Evolutionary conservation across 2,113 vertebrate genomes (phyloP).

Genomic region (Oncorhynchus tshawytscha): DNA sequence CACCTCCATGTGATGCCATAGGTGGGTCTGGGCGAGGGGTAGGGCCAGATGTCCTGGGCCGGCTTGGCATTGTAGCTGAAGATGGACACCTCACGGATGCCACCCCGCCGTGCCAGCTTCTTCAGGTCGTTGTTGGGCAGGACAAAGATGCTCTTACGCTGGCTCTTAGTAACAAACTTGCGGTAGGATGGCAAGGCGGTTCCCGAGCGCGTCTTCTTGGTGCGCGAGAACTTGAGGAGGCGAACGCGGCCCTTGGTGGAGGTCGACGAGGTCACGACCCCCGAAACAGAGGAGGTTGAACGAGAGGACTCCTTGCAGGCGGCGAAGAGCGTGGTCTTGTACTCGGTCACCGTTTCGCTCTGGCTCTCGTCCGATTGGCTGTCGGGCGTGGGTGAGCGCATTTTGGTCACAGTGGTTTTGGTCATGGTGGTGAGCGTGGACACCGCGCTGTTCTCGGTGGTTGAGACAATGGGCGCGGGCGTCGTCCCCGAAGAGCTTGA

Average conservation of each 20-base stretch:
- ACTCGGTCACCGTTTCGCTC: constrained; percentile 77
- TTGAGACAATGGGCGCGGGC: constrained; percentile 66
- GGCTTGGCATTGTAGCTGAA: constrained; percentile 98
- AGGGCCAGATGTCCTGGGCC: constrained; percentile 94
- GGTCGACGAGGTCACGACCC: constrained; percentile 66
- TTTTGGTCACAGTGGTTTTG: constrained; percentile 87
- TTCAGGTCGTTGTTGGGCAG: constrained; percentile 91
- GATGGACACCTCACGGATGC: constrained; percentile 90
- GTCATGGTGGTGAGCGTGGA: constrained; percentile 83
- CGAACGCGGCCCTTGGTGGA: constrained; percentile 86
- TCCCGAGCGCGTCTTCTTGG: constrained; percentile 91
- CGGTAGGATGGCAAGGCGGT: constrained; percentile 95
- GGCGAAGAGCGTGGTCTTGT: constrained; percentile 74
- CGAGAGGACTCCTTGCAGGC: constrained; percentile 55
- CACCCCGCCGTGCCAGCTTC: constrained; percentile 88
- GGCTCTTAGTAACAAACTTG: constrained; percentile 97
- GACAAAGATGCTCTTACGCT: constrained; percentile 96
- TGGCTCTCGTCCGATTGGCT: constrained; percentile 63
- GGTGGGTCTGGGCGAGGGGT: constrained; percentile 95
- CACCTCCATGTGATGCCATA: constrained; percentile 99
- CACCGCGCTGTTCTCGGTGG: constrained; percentile 80
- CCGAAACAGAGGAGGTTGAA: constrained; percentile 71
- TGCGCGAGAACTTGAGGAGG: constrained; percentile 88
- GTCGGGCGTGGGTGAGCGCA: constrained; percentile 67
- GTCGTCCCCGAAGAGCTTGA: constrained; percentile 16